These are phyloP conservation scores for Pterocles burchelli DNA, from an alignment of 2,113 vertebrate species.

Conservation along the genomic window DNA sequence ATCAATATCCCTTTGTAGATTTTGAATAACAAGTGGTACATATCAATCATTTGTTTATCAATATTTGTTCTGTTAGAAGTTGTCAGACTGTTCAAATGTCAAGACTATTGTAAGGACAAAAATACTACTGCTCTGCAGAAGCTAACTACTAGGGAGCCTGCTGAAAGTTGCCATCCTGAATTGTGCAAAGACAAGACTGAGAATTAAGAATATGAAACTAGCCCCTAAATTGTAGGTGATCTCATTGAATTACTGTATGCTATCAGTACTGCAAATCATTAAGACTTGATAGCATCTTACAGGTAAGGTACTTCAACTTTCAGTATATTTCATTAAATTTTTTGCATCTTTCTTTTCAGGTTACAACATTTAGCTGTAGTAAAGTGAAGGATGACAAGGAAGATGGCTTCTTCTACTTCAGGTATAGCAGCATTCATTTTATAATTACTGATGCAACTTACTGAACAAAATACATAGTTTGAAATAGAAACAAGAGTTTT, in stretches of 20 bases:
- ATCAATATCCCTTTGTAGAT: neutral
- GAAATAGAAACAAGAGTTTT: neutral
- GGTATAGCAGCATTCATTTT: conserved; percentile 73
- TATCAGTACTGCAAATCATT: neutral
- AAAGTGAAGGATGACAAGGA: conserved; percentile 85
- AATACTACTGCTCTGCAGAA: neutral
- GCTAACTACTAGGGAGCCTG: neutral
- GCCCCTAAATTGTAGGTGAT: neutral
- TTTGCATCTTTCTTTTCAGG: conserved; percentile 68
- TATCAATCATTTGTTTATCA: neutral
- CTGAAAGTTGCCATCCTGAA: neutral
- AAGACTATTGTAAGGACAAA: neutral
- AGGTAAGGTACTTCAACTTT: neutral
- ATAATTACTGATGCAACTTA: neutral
- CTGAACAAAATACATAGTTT: neutral
- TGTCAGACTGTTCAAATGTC: neutral
- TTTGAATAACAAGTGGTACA: neutral
- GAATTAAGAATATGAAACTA: neutral
- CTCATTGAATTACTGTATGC: neutral
- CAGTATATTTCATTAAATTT: neutral
- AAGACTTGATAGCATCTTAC: neutral
- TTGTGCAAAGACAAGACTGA: neutral
- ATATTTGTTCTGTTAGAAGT: neutral
- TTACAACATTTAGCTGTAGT: conserved; percentile 80
- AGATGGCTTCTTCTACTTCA: conserved; percentile 88